Base-by-base conservation (phyloP, 1,140 invertebrate species). In the Drosophila asahinai region DNA sequence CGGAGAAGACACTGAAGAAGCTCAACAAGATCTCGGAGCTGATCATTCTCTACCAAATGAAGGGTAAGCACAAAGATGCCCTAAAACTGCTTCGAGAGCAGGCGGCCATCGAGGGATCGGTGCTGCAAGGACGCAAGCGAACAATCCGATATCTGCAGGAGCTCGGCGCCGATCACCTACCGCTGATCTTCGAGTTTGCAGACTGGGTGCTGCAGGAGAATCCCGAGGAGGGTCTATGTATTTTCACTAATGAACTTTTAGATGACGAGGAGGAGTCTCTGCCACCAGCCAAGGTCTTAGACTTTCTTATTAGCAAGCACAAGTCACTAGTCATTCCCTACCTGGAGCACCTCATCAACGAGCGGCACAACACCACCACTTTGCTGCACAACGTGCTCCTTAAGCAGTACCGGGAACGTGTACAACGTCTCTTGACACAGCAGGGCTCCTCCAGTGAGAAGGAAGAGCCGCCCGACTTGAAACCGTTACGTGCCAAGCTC, bases 41-140 rank as follows among this genome's bases (percentile, higher is more conserved):
- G 0, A 98, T 99, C 67, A 99, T 99, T 86, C 94, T 99, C 11
- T 99, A 99, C 93, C 96, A 99, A 93, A 98, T 96, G 1, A 99
- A 99, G 94, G 97, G 96, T 5, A 95, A 98, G 74, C 98, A 99
- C 93, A 96, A 96, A 63, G 97, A 98, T 93, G 99, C 98, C 15
- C 94, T 99, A 5, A 97, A 98, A 89, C 93, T 99, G 51, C 93
- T 99, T 11, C 95, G 97, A 80, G 96, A 97, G 52, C 97, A 99
- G 91, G 95, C 97, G 0, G 95, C 95, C 72, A 67, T 86, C 8
- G 67, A 81, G 36, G 97, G 97, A 90, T 97, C 97, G 22, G 95
- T 95, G 68, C 94, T 99, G 0, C 95, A 95, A 81, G 98, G 97
- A 0, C 95, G 96, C 77, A 96, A 98, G 64, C 94, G 95, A 80